Percentiles rank a stretch among this genome's conserved stretches.
These are phyloP conservation scores for Aphidoletes aphidimyza DNA, from an alignment of 2,888 invertebrate genomes.

Conservation along the genomic window DNA sequence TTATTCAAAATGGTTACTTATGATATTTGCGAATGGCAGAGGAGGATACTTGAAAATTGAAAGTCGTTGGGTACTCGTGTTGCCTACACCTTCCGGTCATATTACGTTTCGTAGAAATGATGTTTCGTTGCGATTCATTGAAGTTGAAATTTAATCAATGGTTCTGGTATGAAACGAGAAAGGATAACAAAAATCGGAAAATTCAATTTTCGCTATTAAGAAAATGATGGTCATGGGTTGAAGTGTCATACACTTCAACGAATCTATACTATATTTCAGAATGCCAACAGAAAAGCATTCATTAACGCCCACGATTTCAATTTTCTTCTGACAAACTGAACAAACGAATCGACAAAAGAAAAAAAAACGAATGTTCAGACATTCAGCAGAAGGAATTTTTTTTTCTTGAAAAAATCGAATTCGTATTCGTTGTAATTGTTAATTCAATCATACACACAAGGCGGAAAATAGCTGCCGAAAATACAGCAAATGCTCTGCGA, in stretches of 20 bases:
- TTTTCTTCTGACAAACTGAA: no score
- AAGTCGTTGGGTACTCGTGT: no score
- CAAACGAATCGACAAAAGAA: no score
- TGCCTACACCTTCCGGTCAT: not conserved
- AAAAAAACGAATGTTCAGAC: no score
- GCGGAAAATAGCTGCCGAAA: no score
- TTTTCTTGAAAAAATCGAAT: no score
- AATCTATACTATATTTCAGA: not conserved
- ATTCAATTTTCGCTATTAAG: not conserved
- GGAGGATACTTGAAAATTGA: not conserved
- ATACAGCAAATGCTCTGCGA: no score
- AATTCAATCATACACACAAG: no score
- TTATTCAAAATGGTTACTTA: not conserved
- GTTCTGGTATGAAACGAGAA: not conserved
- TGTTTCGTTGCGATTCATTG: not conserved
- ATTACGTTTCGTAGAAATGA: not conserved
- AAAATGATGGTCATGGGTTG: not conserved
- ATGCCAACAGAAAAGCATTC: not conserved
- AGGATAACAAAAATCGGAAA: no score
- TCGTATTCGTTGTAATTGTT: no score
- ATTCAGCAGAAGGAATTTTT: no score
- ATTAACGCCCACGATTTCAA: no score
- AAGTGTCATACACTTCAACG: not conserved
- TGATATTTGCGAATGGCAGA: not conserved
- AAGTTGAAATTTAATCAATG: constrained; percentile 13